Evolutionary conservation across 1,140 invertebrate genomes (phyloP).

Genomic region (Leptinotarsa defecta): DNA sequence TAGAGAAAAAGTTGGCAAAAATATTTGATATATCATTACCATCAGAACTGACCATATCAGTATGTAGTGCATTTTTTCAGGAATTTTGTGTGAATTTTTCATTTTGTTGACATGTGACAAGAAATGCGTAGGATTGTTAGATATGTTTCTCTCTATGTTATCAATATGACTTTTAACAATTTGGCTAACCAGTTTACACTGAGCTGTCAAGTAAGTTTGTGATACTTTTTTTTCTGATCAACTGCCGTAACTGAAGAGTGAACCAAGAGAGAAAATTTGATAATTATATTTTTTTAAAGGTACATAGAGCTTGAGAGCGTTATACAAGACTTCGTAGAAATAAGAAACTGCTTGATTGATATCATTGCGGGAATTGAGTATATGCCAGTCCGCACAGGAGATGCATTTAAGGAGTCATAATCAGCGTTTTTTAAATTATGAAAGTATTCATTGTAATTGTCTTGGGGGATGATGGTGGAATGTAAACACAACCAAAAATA

Average conservation of each 20-base stretch:
- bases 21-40: no score
- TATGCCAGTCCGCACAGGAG: background rate
- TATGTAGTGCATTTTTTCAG: no score
- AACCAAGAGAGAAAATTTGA: background rate
- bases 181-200: background rate
- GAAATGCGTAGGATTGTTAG: background rate
- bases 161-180: background rate
- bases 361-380: background rate
- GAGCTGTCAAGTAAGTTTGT: background rate
- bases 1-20: no score
- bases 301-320: background rate
- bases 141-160: background rate
- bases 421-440: background rate
- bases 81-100: background rate
- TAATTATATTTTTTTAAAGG: conserved; percentile 1
- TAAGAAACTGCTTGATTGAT: background rate
- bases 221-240: background rate
- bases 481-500: background rate
- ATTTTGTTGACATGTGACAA: background rate
- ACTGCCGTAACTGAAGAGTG: background rate
- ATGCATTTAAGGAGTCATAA: background rate
- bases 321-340: background rate
- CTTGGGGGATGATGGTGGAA: background rate
- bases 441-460: background rate
- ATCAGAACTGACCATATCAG: no score